phyloP scores from a whole-genome alignment of 2,797 vertebrate species.

The Carduelis carduelis region DNA sequence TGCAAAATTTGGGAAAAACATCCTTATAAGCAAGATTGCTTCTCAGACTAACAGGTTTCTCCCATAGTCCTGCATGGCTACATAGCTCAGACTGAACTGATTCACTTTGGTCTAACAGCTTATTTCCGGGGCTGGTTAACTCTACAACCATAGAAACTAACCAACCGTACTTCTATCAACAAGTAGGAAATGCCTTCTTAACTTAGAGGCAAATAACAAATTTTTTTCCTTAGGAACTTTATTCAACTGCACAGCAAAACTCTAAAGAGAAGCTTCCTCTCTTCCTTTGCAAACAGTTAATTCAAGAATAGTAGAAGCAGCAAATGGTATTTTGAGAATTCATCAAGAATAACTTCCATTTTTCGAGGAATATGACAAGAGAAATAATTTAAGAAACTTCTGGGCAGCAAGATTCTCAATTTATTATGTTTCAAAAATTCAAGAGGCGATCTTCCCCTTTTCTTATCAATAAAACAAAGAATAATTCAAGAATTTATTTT shows the following conservation, averaged over 20 bases:
- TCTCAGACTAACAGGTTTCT: neutral
- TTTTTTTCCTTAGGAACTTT: neutral
- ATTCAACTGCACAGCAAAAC: neutral
- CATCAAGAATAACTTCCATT: neutral
- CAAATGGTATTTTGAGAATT: neutral
- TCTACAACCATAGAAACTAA: neutral
- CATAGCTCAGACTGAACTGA: neutral
- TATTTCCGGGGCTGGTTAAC: neutral
- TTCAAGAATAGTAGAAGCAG: neutral
- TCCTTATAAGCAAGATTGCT: neutral
- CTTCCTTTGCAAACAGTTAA: neutral
- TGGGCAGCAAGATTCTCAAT: neutral
- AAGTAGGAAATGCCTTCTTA: neutral
- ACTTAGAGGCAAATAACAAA: neutral
- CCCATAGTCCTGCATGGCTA: neutral
- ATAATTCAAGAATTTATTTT: neutral
- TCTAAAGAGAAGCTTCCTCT: neutral
- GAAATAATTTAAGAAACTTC: neutral
- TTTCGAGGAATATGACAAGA: neutral
- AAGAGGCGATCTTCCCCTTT: neutral
- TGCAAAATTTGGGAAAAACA: neutral
- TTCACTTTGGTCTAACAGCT: neutral
- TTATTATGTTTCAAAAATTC: neutral
- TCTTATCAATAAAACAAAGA: neutral
- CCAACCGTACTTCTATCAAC: rapidly evolving